phyloP scores from a whole-genome alignment of 1,140 invertebrate genomes.

The Drosophila saltans region DNA sequence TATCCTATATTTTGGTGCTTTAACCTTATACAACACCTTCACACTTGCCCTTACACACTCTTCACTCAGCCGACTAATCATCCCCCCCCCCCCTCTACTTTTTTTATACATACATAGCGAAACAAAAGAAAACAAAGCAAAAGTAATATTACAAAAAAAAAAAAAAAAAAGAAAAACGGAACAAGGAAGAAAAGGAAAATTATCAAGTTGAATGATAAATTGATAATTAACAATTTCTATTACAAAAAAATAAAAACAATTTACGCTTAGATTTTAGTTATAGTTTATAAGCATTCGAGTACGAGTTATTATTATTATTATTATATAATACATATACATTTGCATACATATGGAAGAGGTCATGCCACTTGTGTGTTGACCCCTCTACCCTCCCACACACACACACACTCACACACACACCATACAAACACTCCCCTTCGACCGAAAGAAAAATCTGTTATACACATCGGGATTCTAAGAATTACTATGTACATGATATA shows the following conservation, averaged over 20 bases:
- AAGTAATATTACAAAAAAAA: not conserved
- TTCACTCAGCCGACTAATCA: not conserved
- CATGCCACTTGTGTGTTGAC: not conserved
- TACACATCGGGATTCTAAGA: slow-evolving; percentile 57
- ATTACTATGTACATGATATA: slow-evolving; percentile 21
- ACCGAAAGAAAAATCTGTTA: slow-evolving; percentile 4
- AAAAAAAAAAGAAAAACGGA: not conserved
- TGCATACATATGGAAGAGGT: not conserved
- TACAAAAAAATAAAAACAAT: slow-evolving; percentile 26
- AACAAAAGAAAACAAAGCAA: not conserved
- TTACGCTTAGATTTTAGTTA: slow-evolving; percentile 58
- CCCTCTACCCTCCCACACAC: not conserved
- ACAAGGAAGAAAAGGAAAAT: not conserved
- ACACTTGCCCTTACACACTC: not conserved
- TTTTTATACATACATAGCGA: slow-evolving; percentile 11
- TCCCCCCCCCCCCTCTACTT: too few relatives aligned
- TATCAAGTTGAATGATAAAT: slow-evolving; percentile 25
- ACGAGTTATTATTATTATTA: slow-evolving; percentile 70
- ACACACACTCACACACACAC: too few relatives aligned
- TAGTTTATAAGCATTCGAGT: slow-evolving; percentile 55
- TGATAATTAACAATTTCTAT: slow-evolving; percentile 53
- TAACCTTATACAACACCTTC: not conserved
- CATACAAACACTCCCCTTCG: not conserved
- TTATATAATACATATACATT: slow-evolving; percentile 54
- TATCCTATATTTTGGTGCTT: slow-evolving; percentile 12